Evolutionary conservation across 1,140 invertebrate genomes (phyloP), one percentile per base, ranked within the genome.

Genomic region (Drosophila equinoxialis): DNA sequence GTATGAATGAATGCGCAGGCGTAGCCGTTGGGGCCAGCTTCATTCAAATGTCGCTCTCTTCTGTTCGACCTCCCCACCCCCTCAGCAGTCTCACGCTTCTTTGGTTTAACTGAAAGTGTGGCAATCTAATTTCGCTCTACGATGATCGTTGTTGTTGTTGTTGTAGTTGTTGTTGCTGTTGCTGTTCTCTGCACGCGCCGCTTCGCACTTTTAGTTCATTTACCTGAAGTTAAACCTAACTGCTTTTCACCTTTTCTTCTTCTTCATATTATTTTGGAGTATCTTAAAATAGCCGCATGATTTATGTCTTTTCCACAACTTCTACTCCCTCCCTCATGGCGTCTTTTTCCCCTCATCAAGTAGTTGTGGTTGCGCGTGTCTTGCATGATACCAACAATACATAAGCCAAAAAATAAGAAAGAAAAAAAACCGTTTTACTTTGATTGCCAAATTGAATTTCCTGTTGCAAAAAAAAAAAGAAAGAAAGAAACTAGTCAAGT

Each of bases 161-260:
- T 51, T 63, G 42, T 33, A 69, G 48, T 17, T 17, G 17, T 63
- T 68, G 8, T 51, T 63, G 42, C 26, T 74, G 41, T 54, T 65
- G 65, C 11, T 39, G 37, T n/a, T 64, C 81, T 71, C 67, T 78
- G 68, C 60, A 79, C 83, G 76, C 82, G 77, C 64, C 65, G 74
- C 63, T 67, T 86, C 64, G 83, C 77, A 86, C 79, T 86, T 89
- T 87, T 87, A 89, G 83, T 89, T 87, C 79, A 83, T 87, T 87
- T 87, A 87, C 83, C 83, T 89, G 76, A 39, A 66, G 55, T 84
- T 87, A 86, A 87, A 42, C 57, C 60, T 73, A 54, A 72, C 39
- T 70, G 62, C 42, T 57, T 59, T 64, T 64, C 59, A 11, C 39
- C 33, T 64, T 62, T 64, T 55, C 30, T 37, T n/a, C 26, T 41